A percentile compares a stretch with the other conserved stretches of the same genome.
phyloP scores from a whole-genome alignment of 2,888 invertebrate genomes.

The Ametastegia equiseti region DNA sequence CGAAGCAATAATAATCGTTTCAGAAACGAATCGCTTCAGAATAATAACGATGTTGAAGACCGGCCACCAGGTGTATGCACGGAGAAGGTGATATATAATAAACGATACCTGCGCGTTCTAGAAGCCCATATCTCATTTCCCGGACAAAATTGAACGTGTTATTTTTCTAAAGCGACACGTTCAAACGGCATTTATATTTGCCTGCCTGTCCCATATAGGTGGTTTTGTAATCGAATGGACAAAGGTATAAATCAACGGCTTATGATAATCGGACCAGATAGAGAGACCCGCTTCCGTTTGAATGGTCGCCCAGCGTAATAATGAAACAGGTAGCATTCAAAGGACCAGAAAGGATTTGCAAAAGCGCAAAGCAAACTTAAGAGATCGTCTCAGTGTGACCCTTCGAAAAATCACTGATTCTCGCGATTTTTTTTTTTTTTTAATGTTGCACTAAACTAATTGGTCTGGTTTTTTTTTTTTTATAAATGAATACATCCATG shows the following conservation, averaged over 20 bases:
- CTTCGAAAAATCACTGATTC: no score
- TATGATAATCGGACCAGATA: conserved; percentile 43
- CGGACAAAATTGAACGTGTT: conserved; percentile 1
- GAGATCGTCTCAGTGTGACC: no score
- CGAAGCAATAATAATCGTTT: no score
- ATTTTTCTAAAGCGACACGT: conserved; percentile 6
- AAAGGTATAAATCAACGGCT: conserved; percentile 40
- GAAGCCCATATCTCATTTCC: conserved; percentile 3
- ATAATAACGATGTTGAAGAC: not conserved
- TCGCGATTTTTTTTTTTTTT: no score
- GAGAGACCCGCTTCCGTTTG: conserved; percentile 11
- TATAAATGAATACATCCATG: no score
- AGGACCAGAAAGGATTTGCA: conserved; percentile 5
- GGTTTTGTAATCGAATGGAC: conserved; percentile 33
- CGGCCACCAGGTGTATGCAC: not conserved
- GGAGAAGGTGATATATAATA: not conserved
- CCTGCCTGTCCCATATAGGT: conserved; percentile 27
- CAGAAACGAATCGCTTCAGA: not conserved
- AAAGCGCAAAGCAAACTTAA: not conserved
- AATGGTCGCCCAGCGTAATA: conserved; percentile 20
- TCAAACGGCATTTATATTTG: conserved; percentile 35
- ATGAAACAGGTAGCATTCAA: conserved; percentile 18
- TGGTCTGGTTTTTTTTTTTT: no score
- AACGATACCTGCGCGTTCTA: not conserved
- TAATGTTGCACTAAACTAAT: no score